Evolutionary conservation across 2,797 vertebrate species (phyloP).

Genomic region (Liparis tanakae): DNA sequence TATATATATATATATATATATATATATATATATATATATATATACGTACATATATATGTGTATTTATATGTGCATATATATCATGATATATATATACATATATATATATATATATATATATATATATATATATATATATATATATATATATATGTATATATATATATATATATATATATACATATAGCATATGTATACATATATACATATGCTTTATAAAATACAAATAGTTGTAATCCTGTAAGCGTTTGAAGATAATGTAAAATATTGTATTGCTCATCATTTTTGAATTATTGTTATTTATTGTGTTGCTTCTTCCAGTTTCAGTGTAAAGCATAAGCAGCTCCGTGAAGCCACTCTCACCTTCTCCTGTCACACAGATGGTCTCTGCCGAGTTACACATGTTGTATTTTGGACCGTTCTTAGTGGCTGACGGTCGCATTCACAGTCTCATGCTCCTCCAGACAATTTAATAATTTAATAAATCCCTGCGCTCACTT

Average conservation of each 20-base stretch:
- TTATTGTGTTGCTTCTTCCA: not conserved
- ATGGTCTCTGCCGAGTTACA: slow-evolving; percentile 87
- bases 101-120: not conserved
- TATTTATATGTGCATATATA: no score
- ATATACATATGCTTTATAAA: not conserved
- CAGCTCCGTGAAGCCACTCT: not conserved
- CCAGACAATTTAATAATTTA: not conserved
- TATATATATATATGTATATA: no score
- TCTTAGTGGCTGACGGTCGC: slow-evolving; percentile 62
- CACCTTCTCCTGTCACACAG: slow-evolving; percentile 63
- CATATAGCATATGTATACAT: not conserved
- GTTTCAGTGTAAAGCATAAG: not conserved
- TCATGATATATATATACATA: not conserved
- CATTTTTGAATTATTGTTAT: not conserved
- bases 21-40: no score
- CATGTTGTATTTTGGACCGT: slow-evolving; percentile 83
- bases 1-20: no score
- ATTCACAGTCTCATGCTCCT: slow-evolving; percentile 42
- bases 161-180: not conserved
- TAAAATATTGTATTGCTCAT: not conserved
- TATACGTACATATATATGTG: no score
- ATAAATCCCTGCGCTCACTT: not conserved
- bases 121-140: no score
- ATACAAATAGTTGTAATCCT: not conserved
- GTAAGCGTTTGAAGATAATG: not conserved